Evolutionary conservation across 2,113 vertebrate genomes (phyloP).

Genomic region (Hippocampus zosterae): DNA sequence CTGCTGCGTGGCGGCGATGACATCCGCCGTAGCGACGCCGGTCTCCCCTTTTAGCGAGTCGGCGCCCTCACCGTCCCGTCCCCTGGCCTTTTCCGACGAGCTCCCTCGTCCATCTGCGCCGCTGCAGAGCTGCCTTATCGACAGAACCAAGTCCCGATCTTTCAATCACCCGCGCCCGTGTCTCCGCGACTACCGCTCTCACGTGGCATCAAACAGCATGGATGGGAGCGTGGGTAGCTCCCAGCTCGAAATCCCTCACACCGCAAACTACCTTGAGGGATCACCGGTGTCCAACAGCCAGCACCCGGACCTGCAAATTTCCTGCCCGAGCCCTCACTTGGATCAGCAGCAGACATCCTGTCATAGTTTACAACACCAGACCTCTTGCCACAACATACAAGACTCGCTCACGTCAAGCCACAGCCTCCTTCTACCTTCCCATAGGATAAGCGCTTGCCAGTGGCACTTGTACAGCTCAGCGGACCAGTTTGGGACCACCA

Average conservation of each 20-base stretch:
- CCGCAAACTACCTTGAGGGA: slow-evolving; percentile 72
- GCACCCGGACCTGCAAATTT: slow-evolving; percentile 42
- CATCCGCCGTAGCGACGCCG: slow-evolving; percentile 52
- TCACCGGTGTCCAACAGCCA: slow-evolving; percentile 53
- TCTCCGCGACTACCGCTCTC: slow-evolving; percentile 79
- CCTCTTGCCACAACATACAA: slow-evolving; percentile 49
- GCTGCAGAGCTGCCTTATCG: slow-evolving; percentile 81
- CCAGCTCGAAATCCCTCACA: slow-evolving; percentile 80
- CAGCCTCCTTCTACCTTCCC: slow-evolving; percentile 58
- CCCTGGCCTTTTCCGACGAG: slow-evolving; percentile 75
- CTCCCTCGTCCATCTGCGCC: slow-evolving; percentile 73
- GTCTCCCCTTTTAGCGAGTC: slow-evolving; percentile 59
- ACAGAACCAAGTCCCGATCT: slow-evolving; percentile 81
- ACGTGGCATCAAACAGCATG: slow-evolving; percentile 82
- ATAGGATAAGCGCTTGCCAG: slow-evolving; percentile 63
- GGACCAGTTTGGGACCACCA: slow-evolving; percentile 39
- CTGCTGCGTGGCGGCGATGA: slow-evolving; percentile 81
- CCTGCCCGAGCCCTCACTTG: slow-evolving; percentile 70
- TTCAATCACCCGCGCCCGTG: slow-evolving; percentile 77
- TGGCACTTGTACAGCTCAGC: slow-evolving; percentile 72
- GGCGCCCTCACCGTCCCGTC: slow-evolving; percentile 59
- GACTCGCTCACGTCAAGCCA: slow-evolving; percentile 47
- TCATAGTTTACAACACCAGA: slow-evolving; percentile 43
- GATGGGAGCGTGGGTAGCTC: slow-evolving; percentile 85
- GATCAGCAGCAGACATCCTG: slow-evolving; percentile 65